Conservation (phyloP, 2,888 invertebrate genomes). For the Bembecia ichneumoniformis region DNA sequence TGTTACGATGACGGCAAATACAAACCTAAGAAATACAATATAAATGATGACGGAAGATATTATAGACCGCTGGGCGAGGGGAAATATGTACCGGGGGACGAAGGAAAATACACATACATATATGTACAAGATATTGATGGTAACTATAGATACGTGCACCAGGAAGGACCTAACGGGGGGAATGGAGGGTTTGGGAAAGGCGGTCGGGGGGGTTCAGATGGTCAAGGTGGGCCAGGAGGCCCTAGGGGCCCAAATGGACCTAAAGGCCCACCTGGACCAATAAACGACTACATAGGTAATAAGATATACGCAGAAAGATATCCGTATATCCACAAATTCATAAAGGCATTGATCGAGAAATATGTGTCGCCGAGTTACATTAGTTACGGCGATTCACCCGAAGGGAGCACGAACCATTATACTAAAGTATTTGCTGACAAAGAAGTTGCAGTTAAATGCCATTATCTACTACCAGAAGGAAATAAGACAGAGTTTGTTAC, state of each 20-base stretch:
- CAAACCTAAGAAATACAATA: constrained; percentile 34
- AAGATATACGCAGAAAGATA: constrained; percentile 48
- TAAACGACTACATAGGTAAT: constrained; percentile 34
- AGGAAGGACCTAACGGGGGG: constrained; percentile 42
- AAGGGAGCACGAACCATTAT: constrained; percentile 33
- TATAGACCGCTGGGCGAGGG: constrained; percentile 57
- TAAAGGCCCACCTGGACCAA: not conserved
- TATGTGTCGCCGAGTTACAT: constrained; percentile 42
- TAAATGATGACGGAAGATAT: constrained; percentile 56
- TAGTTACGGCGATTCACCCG: constrained; percentile 30
- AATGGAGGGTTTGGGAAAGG: constrained; percentile 26
- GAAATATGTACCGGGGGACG: constrained; percentile 66
- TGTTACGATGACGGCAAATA: constrained; percentile 38
- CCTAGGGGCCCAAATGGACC: not conserved
- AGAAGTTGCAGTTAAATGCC: constrained; percentile 48
- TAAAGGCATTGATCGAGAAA: constrained; percentile 38
- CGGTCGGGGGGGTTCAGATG: constrained; percentile 28
- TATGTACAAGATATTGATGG: constrained; percentile 51
- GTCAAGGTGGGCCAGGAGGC: constrained; percentile 21
- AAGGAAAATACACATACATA: constrained; percentile 67
- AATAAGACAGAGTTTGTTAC: constrained; percentile 38
- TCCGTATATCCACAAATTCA: constrained; percentile 49
- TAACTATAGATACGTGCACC: constrained; percentile 64
- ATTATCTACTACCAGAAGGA: constrained; percentile 30
- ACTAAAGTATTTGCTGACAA: constrained; percentile 38